These are phyloP conservation scores for Apteryx mantelli DNA, from an alignment of 2,113 vertebrate species.

Conservation along the genomic window DNA sequence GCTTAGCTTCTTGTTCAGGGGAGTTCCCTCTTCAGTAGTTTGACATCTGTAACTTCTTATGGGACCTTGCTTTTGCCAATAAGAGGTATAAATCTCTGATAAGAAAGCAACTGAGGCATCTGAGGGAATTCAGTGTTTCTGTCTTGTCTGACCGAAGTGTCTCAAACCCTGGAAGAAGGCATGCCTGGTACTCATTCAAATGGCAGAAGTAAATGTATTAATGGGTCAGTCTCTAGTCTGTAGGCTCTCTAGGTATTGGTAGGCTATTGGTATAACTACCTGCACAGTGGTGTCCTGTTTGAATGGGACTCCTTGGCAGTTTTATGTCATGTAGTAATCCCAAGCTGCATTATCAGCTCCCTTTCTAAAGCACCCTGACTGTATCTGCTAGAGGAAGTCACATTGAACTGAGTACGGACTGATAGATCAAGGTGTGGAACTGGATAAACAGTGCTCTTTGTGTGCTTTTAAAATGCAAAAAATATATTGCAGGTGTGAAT, in stretches of 20 bases:
- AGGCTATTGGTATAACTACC: not conserved
- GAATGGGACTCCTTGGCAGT: not conserved
- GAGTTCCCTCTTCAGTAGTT: not conserved
- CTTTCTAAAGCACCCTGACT: not conserved
- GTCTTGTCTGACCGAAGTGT: not conserved
- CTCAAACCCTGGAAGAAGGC: not conserved
- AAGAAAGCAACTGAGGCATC: not conserved
- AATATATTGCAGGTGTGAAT: not conserved
- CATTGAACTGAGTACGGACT: not conserved
- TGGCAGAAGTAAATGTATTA: not conserved
- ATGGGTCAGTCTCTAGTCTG: not conserved
- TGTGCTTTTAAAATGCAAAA: not conserved
- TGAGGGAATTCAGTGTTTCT: not conserved
- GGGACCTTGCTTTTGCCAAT: not conserved
- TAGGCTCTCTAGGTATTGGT: not conserved
- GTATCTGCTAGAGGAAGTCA: not conserved
- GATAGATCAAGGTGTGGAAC: not conserved
- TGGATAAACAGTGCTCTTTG: not conserved
- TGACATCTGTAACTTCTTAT: not conserved
- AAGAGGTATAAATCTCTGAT: not conserved
- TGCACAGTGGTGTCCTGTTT: not conserved
- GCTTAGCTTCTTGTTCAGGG: not conserved
- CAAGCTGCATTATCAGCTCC: not conserved
- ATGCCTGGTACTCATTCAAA: not conserved
- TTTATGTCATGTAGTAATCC: not conserved